Evolutionary conservation across 2,888 invertebrate genomes (phyloP).

Genomic region (Xylota sylvarum): DNA sequence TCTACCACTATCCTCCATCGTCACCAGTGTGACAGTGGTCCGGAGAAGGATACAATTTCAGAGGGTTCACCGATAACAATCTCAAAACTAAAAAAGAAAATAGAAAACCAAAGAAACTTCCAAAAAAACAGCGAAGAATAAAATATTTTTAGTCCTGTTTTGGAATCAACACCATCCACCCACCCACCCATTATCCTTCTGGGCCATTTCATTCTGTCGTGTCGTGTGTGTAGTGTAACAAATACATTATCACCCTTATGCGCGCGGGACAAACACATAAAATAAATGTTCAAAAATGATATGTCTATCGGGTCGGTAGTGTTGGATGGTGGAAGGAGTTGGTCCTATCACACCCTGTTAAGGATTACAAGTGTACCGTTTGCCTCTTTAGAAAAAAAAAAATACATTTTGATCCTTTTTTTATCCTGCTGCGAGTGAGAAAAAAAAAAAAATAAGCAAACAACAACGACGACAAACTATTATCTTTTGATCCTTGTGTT

Average conservation of each 20-base stretch:
- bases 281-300: slow-evolving; percentile 76
- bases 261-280: slow-evolving; percentile 65
- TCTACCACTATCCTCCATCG: too few species aligned
- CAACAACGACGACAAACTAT: slow-evolving; percentile 67
- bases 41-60: slow-evolving; percentile 53
- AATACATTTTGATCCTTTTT: slow-evolving; percentile 70
- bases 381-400: slow-evolving; percentile 41
- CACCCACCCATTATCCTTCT: slow-evolving; percentile 64
- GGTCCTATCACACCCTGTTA: slow-evolving; percentile 14
- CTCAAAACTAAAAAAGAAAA: slow-evolving; percentile 48
- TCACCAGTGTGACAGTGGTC: slow-evolving; percentile 8
- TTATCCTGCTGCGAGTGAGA: background rate
- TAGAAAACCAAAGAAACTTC: slow-evolving; percentile 31
- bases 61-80: slow-evolving; percentile 71
- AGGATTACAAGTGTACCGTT: slow-evolving; percentile 56
- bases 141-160: slow-evolving; percentile 63
- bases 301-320: slow-evolving; percentile 57
- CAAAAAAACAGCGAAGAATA: slow-evolving; percentile 34
- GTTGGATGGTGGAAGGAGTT: slow-evolving; percentile 19
- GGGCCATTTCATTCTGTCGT: slow-evolving; percentile 70
- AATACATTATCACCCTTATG: slow-evolving; percentile 68
- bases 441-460: slow-evolving; percentile 6
- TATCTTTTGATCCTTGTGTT: slow-evolving; percentile 77
- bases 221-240: slow-evolving; percentile 43
- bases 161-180: slow-evolving; percentile 47